Evolutionary conservation across 2,113 vertebrate species (phyloP), one percentile per base, ranked within the genome.

Genomic region (Romanogobio albipinnatus): DNA sequence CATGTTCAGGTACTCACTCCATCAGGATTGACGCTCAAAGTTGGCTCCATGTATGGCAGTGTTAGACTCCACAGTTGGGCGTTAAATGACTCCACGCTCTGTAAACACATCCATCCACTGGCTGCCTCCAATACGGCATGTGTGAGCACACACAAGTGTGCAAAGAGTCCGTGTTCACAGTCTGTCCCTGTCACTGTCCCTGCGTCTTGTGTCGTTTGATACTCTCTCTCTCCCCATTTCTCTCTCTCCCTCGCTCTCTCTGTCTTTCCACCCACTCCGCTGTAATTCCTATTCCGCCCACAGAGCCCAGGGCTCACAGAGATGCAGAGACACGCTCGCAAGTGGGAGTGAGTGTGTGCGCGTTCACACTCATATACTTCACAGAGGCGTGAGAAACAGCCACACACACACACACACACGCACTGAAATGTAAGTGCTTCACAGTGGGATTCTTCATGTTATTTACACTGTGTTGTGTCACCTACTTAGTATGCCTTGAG

Each of bases 21-120:
- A 84, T 93, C 92, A 84, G 93, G 89, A 86, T 91, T 94, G 91
- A 93, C 92, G 87, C 93, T 95, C 92, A 96, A 95, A 94, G 93
- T 93, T 95, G 95, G 93, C 95, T 97, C 97, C 96, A 96, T 97
- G 95, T 95, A 92, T 87, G 85, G 87, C 92, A 90, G 84, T 83
- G 75, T 26, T 88, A 90, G 91, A 90, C 90, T 94, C 91, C 90
- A 92, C 88, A 86, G 87, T 88, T 75, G 9, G 64, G 43, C 68
- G 74, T 89, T 78, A 84, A 83, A 88, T 74, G 83, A 86, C 86
- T 89, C 76, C 85, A 76, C 86, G 77, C 88, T 76, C 84, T 36
- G 45, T 87, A 85, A 84, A 83, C 93, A 91, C 90, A 87, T 91
- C 90, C 90, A 92, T 92, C 88, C 86, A 88, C 87, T 78, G 73